Base-by-base conservation (phyloP, 2,888 invertebrate genomes). In the Cheilosia grossa region DNA sequence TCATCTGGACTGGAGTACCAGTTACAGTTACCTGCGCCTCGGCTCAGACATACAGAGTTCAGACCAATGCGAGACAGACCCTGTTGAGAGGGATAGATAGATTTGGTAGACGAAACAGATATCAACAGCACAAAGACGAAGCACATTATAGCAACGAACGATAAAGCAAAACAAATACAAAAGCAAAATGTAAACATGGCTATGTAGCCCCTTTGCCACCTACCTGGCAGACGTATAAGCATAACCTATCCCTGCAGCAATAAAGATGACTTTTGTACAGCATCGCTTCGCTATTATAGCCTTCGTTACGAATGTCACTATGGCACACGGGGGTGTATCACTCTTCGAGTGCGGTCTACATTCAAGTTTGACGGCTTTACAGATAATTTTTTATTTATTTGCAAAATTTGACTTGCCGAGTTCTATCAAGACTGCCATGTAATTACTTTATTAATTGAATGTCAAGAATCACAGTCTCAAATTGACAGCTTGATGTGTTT, bases 1-100 rank as follows among this genome's bases (percentile, higher is more conserved):
- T 59, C 79, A 69, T 83, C 82, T 83, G 80, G 79, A 21, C n/a
- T n/a, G n/a, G n/a, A 75, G 69, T 83, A 66, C 70, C 74, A 74
- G n/a, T n/a, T n/a, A n/a, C n/a, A n/a, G 74, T 64, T 83, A 66
- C 74, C 79, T 83, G 80, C 59, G 59, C 47, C 44, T 13, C 37
- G 13, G 37, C 37, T 37, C 37, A 37, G 13, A 37, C 37, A 37
- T 7, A 10, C 33, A 33, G 9, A 33, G 10, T 7, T 33, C 33
- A 33, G 9, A 10, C 33, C 37, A 13, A 10, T 37, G 47, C 64
- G 64, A 63, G 27, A 40, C 58, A 73, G 64, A 67, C 73, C 79
- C 67, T 53, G 59, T 21, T 58, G 59, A 82, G 54, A 63, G 67
- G 30, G 51, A 70, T 63, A 67, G 75, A 24, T 24, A 24, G 24